Conservation (phyloP, 2,797 vertebrate genomes). For the Protosalanx chinensis region DNA sequence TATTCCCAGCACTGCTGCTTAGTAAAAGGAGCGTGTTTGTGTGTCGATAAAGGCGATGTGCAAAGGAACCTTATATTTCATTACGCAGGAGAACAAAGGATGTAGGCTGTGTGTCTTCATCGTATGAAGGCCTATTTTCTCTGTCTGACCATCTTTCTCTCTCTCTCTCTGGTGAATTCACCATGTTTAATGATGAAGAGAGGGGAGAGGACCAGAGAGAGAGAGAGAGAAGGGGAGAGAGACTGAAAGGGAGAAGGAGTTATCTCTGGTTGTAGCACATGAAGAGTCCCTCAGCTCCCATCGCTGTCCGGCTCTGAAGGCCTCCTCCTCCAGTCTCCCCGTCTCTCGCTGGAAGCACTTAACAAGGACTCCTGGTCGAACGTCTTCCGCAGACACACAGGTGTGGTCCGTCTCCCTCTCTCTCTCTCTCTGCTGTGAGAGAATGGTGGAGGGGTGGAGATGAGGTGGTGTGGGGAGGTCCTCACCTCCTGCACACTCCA, state of each 20-base stretch:
- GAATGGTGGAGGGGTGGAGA: neutral
- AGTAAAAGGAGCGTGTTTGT: too few species aligned
- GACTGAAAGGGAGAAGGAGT: neutral
- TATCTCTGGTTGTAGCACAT: neutral
- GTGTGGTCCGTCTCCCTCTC: neutral
- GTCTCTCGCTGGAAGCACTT: too few species aligned
- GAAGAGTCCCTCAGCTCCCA: neutral
- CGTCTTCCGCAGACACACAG: too few species aligned
- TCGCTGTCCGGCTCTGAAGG: neutral
- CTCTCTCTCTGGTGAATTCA: neutral
- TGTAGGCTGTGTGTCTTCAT: neutral
- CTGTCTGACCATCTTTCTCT: neutral
- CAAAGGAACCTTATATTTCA: neutral
- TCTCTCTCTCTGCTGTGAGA: neutral
- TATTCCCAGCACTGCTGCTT: too few species aligned
- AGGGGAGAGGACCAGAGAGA: neutral
- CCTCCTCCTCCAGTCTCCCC: neutral
- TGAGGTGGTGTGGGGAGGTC: neutral
- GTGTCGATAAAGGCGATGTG: neutral
- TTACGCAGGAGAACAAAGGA: neutral
- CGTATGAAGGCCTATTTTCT: neutral
- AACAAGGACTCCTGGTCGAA: too few species aligned
- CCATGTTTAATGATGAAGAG: neutral
- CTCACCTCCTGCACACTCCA: conserved; percentile 1
- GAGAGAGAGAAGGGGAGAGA: neutral